Conservation (phyloP, 2,888 invertebrate genomes). For the Heliconius sara region DNA sequence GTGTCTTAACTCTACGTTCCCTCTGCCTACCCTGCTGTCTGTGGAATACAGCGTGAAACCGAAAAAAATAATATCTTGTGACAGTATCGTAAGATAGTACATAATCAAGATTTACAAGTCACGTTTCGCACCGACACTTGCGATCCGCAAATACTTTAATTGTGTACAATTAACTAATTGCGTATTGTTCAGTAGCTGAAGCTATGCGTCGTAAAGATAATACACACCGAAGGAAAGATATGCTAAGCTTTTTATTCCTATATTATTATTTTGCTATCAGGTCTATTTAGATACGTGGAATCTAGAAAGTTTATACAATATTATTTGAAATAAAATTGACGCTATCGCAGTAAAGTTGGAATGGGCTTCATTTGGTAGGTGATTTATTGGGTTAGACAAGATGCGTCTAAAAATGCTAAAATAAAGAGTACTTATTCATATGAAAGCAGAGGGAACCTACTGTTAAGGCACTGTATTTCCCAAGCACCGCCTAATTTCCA, state of each 20-base stretch:
- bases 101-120: constrained; percentile 3
- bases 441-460: too few relatives aligned
- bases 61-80: too few relatives aligned
- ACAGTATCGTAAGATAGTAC: background rate
- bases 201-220: constrained; percentile 17
- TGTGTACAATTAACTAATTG: constrained; percentile 14
- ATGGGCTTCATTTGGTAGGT: too few relatives aligned
- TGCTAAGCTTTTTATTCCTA: constrained; percentile 17
- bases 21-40: too few relatives aligned
- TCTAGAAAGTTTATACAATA: background rate
- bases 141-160: constrained; percentile 28
- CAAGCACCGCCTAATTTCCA: too few relatives aligned
- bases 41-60: too few relatives aligned
- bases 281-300: background rate
- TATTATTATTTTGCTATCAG: background rate
- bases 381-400: too few relatives aligned
- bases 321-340: background rate
- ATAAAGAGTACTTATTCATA: too few relatives aligned
- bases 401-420: too few relatives aligned
- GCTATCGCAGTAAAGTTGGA: too few relatives aligned
- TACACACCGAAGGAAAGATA: constrained; percentile 15
- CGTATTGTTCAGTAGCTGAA: constrained; percentile 9
- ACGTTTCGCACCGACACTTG: background rate
- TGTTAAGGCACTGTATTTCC: too few relatives aligned
- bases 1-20: too few relatives aligned